phyloP scores from a whole-genome alignment of 2,113 vertebrate species.

The Callaeas wilsoni region DNA sequence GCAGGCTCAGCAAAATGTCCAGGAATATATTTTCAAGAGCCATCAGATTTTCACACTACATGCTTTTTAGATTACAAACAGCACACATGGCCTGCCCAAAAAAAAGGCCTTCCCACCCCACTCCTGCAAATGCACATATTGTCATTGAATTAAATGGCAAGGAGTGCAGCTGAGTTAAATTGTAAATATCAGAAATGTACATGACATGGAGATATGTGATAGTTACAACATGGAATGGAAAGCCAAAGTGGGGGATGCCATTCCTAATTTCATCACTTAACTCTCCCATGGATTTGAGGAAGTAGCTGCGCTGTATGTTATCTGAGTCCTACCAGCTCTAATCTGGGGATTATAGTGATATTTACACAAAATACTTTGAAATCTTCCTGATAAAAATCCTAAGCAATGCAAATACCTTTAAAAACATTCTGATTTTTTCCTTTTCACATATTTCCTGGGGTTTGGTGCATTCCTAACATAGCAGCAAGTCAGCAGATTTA shows the following conservation, averaged over 20 bases:
- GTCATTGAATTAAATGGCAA: background rate
- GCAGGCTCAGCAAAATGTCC: background rate
- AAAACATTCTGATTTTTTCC: background rate
- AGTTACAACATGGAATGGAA: background rate
- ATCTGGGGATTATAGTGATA: background rate
- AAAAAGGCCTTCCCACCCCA: background rate
- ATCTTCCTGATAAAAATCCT: background rate
- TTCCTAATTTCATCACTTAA: background rate
- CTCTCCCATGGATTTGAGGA: background rate
- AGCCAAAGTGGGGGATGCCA: background rate
- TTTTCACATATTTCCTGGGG: background rate
- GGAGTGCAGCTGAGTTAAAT: background rate
- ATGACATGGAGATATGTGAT: background rate
- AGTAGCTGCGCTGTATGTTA: background rate
- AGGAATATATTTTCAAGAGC: background rate
- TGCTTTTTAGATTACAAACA: background rate
- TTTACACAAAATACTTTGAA: background rate
- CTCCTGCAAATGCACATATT: background rate
- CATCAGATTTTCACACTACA: background rate
- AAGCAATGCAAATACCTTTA: background rate
- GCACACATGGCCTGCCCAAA: background rate
- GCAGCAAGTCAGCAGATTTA: background rate
- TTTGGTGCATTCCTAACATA: background rate
- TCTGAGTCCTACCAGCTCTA: background rate
- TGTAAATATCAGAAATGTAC: background rate